Percentiles rank a stretch among this genome's conserved stretches.
Conservation (phyloP, 2,888 invertebrate species). For the Mythimna lalbum region DNA sequence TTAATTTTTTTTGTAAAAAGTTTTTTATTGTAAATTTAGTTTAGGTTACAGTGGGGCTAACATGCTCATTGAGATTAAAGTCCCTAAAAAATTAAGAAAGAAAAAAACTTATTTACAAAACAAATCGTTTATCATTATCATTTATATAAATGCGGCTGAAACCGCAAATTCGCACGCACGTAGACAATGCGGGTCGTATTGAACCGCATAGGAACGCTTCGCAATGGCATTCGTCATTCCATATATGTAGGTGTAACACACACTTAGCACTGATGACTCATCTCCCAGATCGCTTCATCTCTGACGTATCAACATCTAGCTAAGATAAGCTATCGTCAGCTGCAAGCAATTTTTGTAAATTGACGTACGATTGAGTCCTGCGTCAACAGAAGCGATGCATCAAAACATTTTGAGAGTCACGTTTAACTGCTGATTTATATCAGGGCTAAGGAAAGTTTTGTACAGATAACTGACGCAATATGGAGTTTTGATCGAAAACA, state of each 20-base stretch:
- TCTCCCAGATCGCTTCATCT: constrained; percentile 23
- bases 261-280: constrained; percentile 35
- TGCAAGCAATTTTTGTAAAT: constrained; percentile 21
- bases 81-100: too few species aligned
- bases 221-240: too few species aligned
- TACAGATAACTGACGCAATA: constrained; percentile 10
- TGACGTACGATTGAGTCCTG: constrained; percentile 33
- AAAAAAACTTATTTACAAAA: too few species aligned
- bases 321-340: constrained; percentile 43
- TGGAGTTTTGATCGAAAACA: constrained; percentile 1
- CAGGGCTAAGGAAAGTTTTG: constrained; percentile 10
- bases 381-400: constrained; percentile 36
- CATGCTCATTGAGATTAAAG: too few species aligned
- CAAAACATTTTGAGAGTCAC: constrained; percentile 8
- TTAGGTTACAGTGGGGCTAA: too few species aligned
- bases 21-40: too few species aligned
- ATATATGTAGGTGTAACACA: background rate
- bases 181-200: too few species aligned
- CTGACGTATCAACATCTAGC: constrained; percentile 18
- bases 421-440: constrained; percentile 17
- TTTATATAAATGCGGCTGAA: too few species aligned
- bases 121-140: too few species aligned
- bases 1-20: too few species aligned
- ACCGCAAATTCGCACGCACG: too few species aligned
- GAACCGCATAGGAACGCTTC: too few species aligned